Evolutionary conservation across 2,797 vertebrate genomes (phyloP).

Genomic region (Trematomus bernacchii): DNA sequence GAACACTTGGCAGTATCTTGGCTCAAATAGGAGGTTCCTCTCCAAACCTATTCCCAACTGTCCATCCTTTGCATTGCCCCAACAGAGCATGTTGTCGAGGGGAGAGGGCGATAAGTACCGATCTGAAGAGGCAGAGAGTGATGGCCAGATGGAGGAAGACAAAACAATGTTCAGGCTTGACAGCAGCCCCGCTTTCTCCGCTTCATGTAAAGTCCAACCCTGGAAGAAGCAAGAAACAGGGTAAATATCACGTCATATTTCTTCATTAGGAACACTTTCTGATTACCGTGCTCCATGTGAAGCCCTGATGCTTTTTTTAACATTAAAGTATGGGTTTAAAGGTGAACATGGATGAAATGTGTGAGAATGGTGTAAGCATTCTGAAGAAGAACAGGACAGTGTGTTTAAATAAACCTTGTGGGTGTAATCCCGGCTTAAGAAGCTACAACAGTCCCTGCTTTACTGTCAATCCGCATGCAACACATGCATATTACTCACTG

Average conservation of each 20-base stretch:
- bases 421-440: conserved; percentile 80
- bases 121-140: conserved; percentile 44
- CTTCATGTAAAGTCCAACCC: conserved; percentile 73
- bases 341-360: conserved; percentile 28
- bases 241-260: conserved; percentile 10
- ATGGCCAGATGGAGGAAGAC: conserved; percentile 56
- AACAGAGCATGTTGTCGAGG: conserved; percentile 91
- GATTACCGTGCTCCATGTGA: conserved; percentile 9
- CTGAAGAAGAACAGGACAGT: conserved; percentile 52
- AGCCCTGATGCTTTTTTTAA: conserved; percentile 19
- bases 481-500: conserved; percentile 25
- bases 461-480: conserved; percentile 48
- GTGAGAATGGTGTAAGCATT: conserved; percentile 47
- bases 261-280: background rate
- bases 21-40: conserved; percentile 87
- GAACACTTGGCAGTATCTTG: conserved; percentile 87
- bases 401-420: conserved; percentile 78
- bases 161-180: conserved; percentile 67
- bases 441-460: conserved; percentile 53
- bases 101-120: conserved; percentile 39
- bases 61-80: conserved; percentile 94
- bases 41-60: conserved; percentile 90
- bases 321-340: conserved; percentile 32
- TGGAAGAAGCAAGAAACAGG: conserved; percentile 45
- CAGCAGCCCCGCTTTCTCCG: conserved; percentile 74